These are phyloP conservation scores for Drosophila kohkoa DNA, from an alignment of 1,140 invertebrate species.

Conservation along the genomic window DNA sequence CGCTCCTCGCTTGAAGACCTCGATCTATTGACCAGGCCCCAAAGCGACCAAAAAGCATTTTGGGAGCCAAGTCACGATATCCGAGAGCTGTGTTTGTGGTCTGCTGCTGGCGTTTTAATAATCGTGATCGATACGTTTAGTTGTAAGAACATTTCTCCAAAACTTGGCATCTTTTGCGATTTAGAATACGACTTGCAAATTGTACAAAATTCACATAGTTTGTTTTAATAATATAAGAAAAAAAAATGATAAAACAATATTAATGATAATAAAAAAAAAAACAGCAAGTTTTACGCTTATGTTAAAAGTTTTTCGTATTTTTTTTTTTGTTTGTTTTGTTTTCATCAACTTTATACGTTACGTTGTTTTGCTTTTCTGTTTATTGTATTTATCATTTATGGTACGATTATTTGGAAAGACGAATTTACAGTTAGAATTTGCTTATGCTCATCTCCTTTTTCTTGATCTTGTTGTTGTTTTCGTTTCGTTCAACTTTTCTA, in stretches of 20 bases:
- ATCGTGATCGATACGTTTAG: background rate
- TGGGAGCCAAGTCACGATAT: background rate
- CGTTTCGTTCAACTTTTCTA: constrained; percentile 41
- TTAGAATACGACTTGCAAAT: background rate
- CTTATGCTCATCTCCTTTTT: constrained; percentile 47
- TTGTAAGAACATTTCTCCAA: background rate
- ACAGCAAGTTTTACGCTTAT: constrained; percentile 13
- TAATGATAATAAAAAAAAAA: constrained; percentile 26
- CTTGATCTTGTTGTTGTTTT: constrained; percentile 11
- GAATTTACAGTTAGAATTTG: constrained; percentile 79
- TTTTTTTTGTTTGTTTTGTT: constrained; percentile 13
- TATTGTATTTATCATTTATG: constrained; percentile 49
- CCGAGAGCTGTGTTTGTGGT: background rate
- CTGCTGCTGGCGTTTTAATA: background rate
- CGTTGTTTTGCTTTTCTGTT: constrained; percentile 36
- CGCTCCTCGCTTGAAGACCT: too few relatives aligned
- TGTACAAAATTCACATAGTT: constrained; percentile 51
- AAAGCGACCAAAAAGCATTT: background rate
- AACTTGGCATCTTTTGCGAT: background rate
- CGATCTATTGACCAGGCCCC: background rate
- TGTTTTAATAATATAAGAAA: constrained; percentile 33
- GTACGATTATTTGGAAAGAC: constrained; percentile 81
- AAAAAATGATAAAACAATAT: constrained; percentile 14
- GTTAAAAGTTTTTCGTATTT: constrained; percentile 35
- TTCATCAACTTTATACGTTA: constrained; percentile 33